Percentiles rank a stretch among this genome's conserved stretches.
These are phyloP conservation scores for Nemopilema nomurai DNA, from an alignment of 30 jellyfish, hydroid and myxozoan species.

Conservation along the genomic window DNA sequence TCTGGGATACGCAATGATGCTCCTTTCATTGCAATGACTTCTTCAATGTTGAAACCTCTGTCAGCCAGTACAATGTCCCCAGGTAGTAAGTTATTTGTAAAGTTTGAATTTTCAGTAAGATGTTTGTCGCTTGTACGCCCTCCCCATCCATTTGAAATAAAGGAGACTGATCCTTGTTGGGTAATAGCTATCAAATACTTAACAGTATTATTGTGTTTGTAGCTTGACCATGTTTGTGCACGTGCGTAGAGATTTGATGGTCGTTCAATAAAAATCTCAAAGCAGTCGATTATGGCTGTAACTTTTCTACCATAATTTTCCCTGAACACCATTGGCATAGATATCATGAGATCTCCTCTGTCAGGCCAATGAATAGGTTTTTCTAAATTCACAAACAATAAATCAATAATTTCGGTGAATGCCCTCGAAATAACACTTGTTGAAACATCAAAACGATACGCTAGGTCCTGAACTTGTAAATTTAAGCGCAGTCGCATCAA, in stretches of 20 bases:
- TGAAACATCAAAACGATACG: conserved; percentile 14
- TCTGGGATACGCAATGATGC: conserved; percentile 34
- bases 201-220: conserved; percentile 38
- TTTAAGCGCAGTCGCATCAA: neutral
- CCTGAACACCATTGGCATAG: conserved; percentile 40
- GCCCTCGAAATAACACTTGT: conserved; percentile 11
- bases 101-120: conserved; percentile 18
- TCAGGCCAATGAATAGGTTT: conserved; percentile 25
- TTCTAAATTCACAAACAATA: neutral
- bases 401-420: conserved; percentile 1
- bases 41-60: conserved; percentile 40
- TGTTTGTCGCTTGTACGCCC: conserved; percentile 46
- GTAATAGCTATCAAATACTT: conserved; percentile 47
- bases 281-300: conserved; percentile 39
- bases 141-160: conserved; percentile 54
- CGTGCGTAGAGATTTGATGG: conserved; percentile 28
- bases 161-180: conserved; percentile 50
- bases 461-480: conserved; percentile 8
- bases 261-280: conserved; percentile 49
- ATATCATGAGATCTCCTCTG: conserved; percentile 19
- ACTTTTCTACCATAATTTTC: conserved; percentile 23
- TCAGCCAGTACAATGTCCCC: conserved; percentile 41
- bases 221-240: conserved; percentile 39
- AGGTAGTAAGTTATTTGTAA: conserved; percentile 19
- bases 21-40: conserved; percentile 1